Evolutionary conservation across 2,888 invertebrate species (phyloP).

Genomic region (Horisme vitalbata): DNA sequence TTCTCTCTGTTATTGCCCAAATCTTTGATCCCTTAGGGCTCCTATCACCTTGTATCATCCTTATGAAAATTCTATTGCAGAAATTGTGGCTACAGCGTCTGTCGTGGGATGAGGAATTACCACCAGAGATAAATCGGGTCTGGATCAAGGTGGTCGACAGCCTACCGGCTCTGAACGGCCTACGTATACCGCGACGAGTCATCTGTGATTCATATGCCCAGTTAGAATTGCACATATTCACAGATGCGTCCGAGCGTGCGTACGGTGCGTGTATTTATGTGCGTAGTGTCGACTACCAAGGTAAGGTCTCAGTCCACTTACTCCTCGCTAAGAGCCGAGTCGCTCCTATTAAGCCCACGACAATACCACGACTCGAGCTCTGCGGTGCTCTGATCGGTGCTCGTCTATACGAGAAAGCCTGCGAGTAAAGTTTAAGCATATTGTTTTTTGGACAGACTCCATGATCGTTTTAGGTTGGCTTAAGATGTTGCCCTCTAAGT

Average conservation of each 20-base stretch:
- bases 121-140: constrained; percentile 1
- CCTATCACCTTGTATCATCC: constrained; percentile 17
- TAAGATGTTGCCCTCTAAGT: not conserved
- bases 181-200: constrained; percentile 1
- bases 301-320: constrained; percentile 21
- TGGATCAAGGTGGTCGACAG: constrained; percentile 5
- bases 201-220: not conserved
- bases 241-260: constrained; percentile 28
- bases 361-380: constrained; percentile 37
- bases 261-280: constrained; percentile 28
- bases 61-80: constrained; percentile 20
- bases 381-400: constrained; percentile 33
- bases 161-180: not conserved
- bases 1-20: constrained; percentile 21
- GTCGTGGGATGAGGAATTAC: constrained; percentile 16
- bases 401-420: constrained; percentile 28
- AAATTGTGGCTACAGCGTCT: constrained; percentile 16
- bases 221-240: constrained; percentile 29
- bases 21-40: constrained; percentile 23
- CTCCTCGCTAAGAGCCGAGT: constrained; percentile 29
- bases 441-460: not conserved
- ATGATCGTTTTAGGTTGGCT: not conserved
- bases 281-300: constrained; percentile 1
- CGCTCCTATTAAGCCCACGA: constrained; percentile 30
- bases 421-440: not conserved